Base-by-base conservation (phyloP, 2,888 invertebrate genomes). In the Gisinianus flammeolus region DNA sequence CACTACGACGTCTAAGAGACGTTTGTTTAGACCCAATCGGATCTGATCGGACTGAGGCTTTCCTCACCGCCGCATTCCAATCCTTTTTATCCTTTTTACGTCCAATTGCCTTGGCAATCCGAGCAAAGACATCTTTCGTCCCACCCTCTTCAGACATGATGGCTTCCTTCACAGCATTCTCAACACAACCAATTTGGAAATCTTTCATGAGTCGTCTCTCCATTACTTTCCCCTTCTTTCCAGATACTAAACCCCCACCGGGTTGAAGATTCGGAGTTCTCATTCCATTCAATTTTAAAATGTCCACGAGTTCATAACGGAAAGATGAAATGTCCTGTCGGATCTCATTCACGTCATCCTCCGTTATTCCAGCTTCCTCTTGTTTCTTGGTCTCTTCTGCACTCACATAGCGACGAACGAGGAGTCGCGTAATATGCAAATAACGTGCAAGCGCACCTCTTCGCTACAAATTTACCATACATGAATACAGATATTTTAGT, bases 321-420 rank as follows among this genome's bases (percentile, higher is more conserved):
- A 98, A 90, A 4, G 96, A 93, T n/a, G 96, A 96, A 81, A 98
- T 96, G 86, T 98, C 98, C 86, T 98, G 97, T 85, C 98, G 91
- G 85, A 98, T 95, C 89, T 98, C 98, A 91, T 97, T 97, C 82
- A 98, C 94, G 87, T 98, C 98, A 87, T 98, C 98, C 86, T 98
- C 98, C 0, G 95, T 96, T 30, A 98, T 94, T 10, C 95, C 95
- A 80, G 92, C 94, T 76, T 96, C 95, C 86, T 97, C 96, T 71
- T 95, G 90, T 82, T 94, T 95, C 66, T 93, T 88, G 52, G 80
- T 82, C 87, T 95, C 95, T 86, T 95, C 95, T 0, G 93, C 92
- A 0, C 94, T 95, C 22, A 98, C 93, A 89, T 96, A 98, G 10
- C 98, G 91, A 75, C 96, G 91, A 30, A 98, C 93, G 80, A 98